Percentiles rank a stretch among this genome's conserved stretches.
phyloP scores from a whole-genome alignment of 2,888 invertebrate species.

The Erynnis tages region DNA sequence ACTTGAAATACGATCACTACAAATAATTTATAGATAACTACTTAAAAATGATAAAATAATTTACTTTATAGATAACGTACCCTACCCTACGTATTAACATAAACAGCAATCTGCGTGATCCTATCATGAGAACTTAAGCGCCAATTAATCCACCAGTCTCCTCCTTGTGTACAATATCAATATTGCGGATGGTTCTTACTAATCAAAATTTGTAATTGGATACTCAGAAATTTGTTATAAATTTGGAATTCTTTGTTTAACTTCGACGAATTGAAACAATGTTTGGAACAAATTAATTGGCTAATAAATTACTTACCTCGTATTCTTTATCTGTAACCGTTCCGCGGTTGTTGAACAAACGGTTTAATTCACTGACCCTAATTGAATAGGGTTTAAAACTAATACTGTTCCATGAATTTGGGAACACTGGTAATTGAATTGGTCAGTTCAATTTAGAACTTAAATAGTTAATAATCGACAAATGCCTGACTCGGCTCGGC shows the following conservation, averaged over 20 bases:
- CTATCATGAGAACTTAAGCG: not conserved
- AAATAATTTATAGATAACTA: too few species aligned
- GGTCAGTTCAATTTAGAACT: constrained; percentile 18
- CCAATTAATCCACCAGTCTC: constrained; percentile 2
- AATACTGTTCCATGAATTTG: constrained; percentile 18
- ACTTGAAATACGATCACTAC: too few species aligned
- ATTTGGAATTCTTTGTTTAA: constrained; percentile 19
- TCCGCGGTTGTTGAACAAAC: constrained; percentile 10
- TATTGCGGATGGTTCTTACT: constrained; percentile 7
- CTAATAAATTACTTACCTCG: constrained; percentile 16
- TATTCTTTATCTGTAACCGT: constrained; percentile 12
- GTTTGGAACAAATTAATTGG: constrained; percentile 23
- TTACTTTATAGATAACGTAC: too few species aligned
- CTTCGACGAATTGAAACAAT: constrained; percentile 7
- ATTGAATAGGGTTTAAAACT: constrained; percentile 20
- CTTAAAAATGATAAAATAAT: too few species aligned
- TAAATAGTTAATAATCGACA: constrained; percentile 21
- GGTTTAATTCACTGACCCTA: constrained; percentile 11
- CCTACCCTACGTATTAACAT: too few species aligned
- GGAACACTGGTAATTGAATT: constrained; percentile 21
- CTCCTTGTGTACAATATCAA: constrained; percentile 11
- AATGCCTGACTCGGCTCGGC: constrained; percentile 5
- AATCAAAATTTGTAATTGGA: constrained; percentile 26
- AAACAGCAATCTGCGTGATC: not conserved
- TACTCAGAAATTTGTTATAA: constrained; percentile 9